Evolutionary conservation across 2,797 vertebrate genomes (phyloP), one percentile per base, ranked within the genome.

Genomic region (Delichon dasypus): DNA sequence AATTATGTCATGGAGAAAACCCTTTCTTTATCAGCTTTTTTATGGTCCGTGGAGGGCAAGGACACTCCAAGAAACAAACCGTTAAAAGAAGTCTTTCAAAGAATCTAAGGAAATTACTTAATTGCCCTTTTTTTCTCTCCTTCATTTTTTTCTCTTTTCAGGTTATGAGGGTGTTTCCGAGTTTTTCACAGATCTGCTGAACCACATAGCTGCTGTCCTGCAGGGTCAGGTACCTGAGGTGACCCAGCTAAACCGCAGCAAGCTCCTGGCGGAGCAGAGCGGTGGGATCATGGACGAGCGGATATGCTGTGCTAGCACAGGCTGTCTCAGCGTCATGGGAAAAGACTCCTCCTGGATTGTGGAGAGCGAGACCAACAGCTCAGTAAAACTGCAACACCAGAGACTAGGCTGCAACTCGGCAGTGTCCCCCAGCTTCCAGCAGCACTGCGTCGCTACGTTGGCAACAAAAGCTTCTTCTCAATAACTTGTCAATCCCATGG

Each of bases 381-480:
- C 97, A 1, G 62, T 98, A 91, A 99, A 99, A 97, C 98, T 98
- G 89, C 97, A 98, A 12, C 98, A 98, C 91, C 99, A 99, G 98
- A 99, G 99, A 99, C 98, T 99, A 88, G 98, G 98, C 97, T 99
- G 99, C 98, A 99, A 99, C 88, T 97, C 99, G 0, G 96, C 98
- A 53, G 98, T 99, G 98, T 99, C 99, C 29, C 99, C 99, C 94
- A 99, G 99, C 98, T 99, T 99, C 98, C 99, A 99, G 98, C 99
- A 99, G 98, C 99, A 99, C 97, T 99, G 99, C 32, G 99, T 99
- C 64, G 98, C 99, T 91, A 99, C 99, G 0, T 98, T 99, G 98
- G 98, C 99, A 81, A 99, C 99, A 81, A 99, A 99, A 98, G 99
- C 99, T 77, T 99, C 99, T 68, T 99, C 99, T 88, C 99, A 99